Percentiles rank a stretch among this genome's conserved stretches.
phyloP scores from a whole-genome alignment of 2,113 vertebrate genomes.

The Paramisgurnus dabryanus region DNA sequence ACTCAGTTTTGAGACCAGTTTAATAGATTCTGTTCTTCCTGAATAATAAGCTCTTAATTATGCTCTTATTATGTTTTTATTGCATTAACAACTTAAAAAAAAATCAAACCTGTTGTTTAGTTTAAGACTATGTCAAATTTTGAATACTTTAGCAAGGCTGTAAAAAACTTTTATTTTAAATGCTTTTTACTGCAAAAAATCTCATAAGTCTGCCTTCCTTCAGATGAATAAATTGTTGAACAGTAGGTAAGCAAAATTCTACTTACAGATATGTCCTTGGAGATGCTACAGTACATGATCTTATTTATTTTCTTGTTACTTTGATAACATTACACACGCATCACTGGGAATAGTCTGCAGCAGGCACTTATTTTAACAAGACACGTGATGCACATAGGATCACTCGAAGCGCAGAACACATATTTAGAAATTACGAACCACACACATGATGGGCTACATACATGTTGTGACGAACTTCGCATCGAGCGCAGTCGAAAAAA shows the following conservation, averaged over 20 bases:
- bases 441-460: too few relatives aligned
- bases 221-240: neutral
- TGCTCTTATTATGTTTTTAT: constrained; percentile 62
- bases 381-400: too few relatives aligned
- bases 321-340: neutral
- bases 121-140: neutral
- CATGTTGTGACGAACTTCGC: too few relatives aligned
- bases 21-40: constrained; percentile 49
- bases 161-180: constrained; percentile 29
- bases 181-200: neutral
- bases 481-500: too few relatives aligned
- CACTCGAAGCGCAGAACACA: too few relatives aligned
- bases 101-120: constrained; percentile 25
- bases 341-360: too few relatives aligned
- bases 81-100: constrained; percentile 67
- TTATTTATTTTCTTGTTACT: constrained; percentile 16
- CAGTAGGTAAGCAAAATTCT: neutral
- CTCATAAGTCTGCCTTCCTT: neutral
- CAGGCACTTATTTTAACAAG: too few relatives aligned
- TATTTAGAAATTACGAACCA: too few relatives aligned
- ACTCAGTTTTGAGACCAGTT: constrained; percentile 26
- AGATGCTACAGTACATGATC: neutral
- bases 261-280: neutral
- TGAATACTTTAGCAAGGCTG: neutral
- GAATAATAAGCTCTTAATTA: constrained; percentile 48